Evolutionary conservation across 2,113 vertebrate genomes (phyloP).

Genomic region (Anarrhichthys ocellatus): DNA sequence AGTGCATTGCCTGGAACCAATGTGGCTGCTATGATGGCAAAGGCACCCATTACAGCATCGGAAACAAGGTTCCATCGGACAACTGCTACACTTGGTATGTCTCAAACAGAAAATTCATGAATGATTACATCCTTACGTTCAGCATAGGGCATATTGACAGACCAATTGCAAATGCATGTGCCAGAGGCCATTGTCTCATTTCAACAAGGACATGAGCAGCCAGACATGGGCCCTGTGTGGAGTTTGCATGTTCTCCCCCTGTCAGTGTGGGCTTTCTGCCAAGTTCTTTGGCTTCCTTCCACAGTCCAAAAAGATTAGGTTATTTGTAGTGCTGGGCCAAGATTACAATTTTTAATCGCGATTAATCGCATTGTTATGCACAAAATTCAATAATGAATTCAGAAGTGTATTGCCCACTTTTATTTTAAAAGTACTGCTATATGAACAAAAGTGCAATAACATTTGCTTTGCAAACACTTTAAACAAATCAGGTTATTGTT

Average conservation of each 20-base stretch:
- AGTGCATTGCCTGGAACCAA: slow-evolving; percentile 80
- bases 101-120: neutral
- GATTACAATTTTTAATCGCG: too few species aligned
- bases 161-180: neutral
- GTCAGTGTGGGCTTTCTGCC: neutral
- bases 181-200: too few species aligned
- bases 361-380: too few species aligned
- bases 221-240: neutral
- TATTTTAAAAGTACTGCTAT: too few species aligned
- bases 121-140: neutral
- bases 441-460: too few species aligned
- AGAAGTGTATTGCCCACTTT: too few species aligned
- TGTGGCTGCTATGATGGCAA: slow-evolving; percentile 86
- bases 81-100: slow-evolving; percentile 91
- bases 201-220: too few species aligned
- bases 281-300: neutral
- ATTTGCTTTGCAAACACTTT: too few species aligned
- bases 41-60: slow-evolving; percentile 82
- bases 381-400: too few species aligned
- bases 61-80: slow-evolving; percentile 75
- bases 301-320: neutral
- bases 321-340: neutral
- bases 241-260: neutral
- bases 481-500: too few species aligned
- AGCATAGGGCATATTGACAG: neutral